Percentiles rank a stretch among this genome's conserved stretches.
phyloP scores from a whole-genome alignment of 2,888 invertebrate species.

The Amiota communis region DNA sequence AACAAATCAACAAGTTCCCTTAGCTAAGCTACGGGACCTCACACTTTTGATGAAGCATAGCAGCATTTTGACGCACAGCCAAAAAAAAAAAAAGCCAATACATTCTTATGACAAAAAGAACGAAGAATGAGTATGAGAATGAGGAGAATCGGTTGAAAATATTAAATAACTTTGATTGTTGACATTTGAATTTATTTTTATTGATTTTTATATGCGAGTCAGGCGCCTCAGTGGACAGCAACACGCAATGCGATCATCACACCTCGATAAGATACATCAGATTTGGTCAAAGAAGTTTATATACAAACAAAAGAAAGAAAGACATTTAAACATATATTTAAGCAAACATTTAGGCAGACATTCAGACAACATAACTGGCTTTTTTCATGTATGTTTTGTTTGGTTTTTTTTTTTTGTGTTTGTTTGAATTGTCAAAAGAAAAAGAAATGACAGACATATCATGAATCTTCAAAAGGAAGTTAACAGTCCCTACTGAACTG shows the following conservation, averaged over 20 bases:
- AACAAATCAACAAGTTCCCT: constrained; percentile 11
- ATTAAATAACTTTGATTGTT: constrained; percentile 33
- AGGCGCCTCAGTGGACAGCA: constrained; percentile 56
- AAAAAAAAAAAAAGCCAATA: no score
- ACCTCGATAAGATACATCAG: constrained; percentile 56
- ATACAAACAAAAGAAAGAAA: background rate
- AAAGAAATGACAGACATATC: no score
- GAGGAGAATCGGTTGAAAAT: background rate
- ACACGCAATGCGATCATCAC: constrained; percentile 65
- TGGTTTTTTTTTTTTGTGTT: constrained; percentile 4
- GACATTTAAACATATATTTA: constrained; percentile 1
- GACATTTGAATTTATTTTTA: constrained; percentile 69
- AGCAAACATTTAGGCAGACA: background rate
- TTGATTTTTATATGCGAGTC: constrained; percentile 66
- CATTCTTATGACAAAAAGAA: no score
- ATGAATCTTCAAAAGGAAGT: no score
- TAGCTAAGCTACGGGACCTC: constrained; percentile 58
- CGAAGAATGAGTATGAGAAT: no score
- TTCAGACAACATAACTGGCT: background rate
- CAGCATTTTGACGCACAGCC: no score
- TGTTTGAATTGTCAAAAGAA: background rate
- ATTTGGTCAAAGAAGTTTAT: no score
- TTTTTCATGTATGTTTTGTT: background rate
- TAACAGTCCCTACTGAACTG: background rate
- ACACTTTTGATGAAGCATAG: constrained; percentile 42